A percentile compares a stretch with the other conserved stretches of the same genome.
Evolutionary conservation across 2,797 vertebrate species (phyloP).

Genomic region (Syngnathus rostellatus): DNA sequence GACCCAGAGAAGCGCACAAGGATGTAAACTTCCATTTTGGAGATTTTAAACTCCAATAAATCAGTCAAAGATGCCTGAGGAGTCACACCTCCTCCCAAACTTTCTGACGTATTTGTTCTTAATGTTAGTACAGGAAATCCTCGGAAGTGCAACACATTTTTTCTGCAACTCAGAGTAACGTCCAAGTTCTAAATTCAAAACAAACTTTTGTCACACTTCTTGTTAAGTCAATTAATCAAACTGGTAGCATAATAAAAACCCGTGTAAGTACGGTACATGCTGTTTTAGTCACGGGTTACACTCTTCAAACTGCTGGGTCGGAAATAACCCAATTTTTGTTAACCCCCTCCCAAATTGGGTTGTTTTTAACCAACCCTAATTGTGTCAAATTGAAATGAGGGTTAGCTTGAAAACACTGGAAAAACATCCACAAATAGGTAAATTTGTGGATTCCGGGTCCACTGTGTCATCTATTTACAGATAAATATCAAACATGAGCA

Average conservation of each 20-base stretch:
- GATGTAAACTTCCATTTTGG: slow-evolving; percentile 19
- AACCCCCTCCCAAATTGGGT: too few species aligned
- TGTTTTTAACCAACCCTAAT: too few species aligned
- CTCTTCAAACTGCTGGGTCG: neutral
- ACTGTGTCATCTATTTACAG: too few species aligned
- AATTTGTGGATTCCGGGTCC: too few species aligned
- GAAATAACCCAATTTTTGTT: too few species aligned
- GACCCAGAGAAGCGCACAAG: neutral
- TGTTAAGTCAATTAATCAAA: neutral
- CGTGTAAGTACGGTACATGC: neutral
- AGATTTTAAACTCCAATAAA: slow-evolving; percentile 28
- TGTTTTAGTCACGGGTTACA: neutral
- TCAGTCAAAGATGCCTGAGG: neutral
- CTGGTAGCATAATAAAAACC: neutral
- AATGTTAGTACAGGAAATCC: neutral
- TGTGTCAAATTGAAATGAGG: too few species aligned
- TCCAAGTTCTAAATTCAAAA: neutral
- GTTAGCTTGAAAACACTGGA: too few species aligned
- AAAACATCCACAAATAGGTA: too few species aligned
- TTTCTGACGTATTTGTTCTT: slow-evolving; percentile 27
- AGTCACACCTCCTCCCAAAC: slow-evolving; percentile 20
- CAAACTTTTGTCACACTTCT: neutral
- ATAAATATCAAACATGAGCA: too few species aligned
- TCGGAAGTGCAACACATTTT: neutral
- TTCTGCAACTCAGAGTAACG: neutral